Percentiles rank a stretch among this genome's conserved stretches.
These are phyloP conservation scores for Delia radicum DNA, from an alignment of 1,140 invertebrate genomes.

Conservation along the genomic window DNA sequence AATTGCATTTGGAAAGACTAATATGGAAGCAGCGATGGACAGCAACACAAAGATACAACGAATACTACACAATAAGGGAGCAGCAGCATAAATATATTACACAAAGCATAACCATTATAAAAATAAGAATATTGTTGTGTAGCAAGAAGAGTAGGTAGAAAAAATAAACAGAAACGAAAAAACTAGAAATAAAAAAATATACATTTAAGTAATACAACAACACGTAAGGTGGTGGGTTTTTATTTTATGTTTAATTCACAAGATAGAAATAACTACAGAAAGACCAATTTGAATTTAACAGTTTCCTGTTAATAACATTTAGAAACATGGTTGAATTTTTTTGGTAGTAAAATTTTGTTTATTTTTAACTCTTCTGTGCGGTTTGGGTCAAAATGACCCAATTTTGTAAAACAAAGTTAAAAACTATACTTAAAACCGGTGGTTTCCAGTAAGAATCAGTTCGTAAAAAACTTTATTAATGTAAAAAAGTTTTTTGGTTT, in stretches of 20 bases:
- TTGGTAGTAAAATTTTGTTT: too few species aligned
- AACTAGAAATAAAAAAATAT: neutral
- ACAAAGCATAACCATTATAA: neutral
- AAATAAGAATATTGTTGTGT: neutral
- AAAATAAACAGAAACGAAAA: neutral
- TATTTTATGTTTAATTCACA: neutral
- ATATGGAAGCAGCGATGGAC: neutral
- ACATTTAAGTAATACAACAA: neutral
- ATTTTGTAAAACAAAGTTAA: too few species aligned
- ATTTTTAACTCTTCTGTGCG: too few species aligned
- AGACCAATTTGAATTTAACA: constrained; percentile 11
- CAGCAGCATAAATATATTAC: neutral
- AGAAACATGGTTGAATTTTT: neutral
- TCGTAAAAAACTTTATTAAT: too few species aligned
- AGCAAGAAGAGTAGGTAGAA: neutral
- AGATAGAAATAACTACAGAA: neutral
- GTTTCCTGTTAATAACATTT: neutral
- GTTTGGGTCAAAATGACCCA: too few species aligned
- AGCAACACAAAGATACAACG: neutral
- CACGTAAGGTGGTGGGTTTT: neutral
- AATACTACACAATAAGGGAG: neutral
- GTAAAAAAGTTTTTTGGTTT: too few species aligned
- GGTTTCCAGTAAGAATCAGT: too few species aligned
- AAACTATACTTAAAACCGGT: too few species aligned
- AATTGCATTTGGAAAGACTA: neutral